A percentile compares a stretch with the other conserved stretches of the same genome.
These are phyloP conservation scores for Sitophilus oryzae DNA, from an alignment of 1,140 invertebrate species.

Conservation along the genomic window DNA sequence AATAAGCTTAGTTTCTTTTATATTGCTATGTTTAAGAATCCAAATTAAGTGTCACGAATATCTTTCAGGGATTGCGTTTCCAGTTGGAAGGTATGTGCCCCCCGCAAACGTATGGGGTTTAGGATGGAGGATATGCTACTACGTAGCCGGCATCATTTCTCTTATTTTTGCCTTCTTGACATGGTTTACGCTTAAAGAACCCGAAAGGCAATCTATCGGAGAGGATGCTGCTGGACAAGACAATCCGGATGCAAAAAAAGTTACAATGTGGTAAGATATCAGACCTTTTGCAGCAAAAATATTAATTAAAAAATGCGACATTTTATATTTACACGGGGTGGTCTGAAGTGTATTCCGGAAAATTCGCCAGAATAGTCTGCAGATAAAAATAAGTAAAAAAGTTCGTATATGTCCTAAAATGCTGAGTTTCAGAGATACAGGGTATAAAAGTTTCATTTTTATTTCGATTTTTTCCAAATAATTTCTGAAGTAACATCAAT, in stretches of 20 bases:
- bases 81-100: slow-evolving; percentile 82
- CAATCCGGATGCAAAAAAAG: slow-evolving; percentile 43
- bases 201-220: slow-evolving; percentile 64
- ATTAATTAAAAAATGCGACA: too few relatives aligned
- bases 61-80: slow-evolving; percentile 65
- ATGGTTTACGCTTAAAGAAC: slow-evolving; percentile 71
- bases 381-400: too few relatives aligned
- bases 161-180: slow-evolving; percentile 68
- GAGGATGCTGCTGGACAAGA: slow-evolving; percentile 48
- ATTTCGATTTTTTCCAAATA: too few relatives aligned
- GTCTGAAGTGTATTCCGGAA: too few relatives aligned
- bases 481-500: too few relatives aligned
- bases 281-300: too few relatives aligned
- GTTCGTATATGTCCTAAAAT: too few relatives aligned
- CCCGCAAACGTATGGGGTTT: slow-evolving; percentile 68
- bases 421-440: too few relatives aligned
- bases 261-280: slow-evolving; percentile 55
- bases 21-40: not conserved
- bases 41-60: not conserved
- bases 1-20: too few relatives aligned
- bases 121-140: slow-evolving; percentile 86
- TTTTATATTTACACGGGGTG: too few relatives aligned
- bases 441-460: too few relatives aligned
- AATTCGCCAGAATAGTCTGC: too few relatives aligned
- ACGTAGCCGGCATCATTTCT: slow-evolving; percentile 75